Evolutionary conservation across 35 echinoderm and acorn worm species (phyloP), one percentile per base, ranked within the genome.

Genomic region (Ophiothrix spiculata): DNA sequence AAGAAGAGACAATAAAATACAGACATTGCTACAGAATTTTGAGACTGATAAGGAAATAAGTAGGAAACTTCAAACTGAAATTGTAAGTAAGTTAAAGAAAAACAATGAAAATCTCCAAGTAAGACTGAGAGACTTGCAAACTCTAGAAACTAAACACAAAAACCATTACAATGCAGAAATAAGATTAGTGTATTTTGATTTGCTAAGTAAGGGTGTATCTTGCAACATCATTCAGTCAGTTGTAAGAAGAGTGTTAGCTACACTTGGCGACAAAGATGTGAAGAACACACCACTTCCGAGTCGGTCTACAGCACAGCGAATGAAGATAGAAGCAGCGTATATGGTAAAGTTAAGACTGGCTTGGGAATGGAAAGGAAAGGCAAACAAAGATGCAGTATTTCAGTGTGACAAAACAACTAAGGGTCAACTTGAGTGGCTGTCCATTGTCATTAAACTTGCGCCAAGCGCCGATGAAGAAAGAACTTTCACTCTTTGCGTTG

Each of bases 171-270:
- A 69, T 25, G 60, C 60, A 6, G 60, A 69, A 69, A 69, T 69
- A 69, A 69, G 60, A 69, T 69, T 69, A n/a, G 60, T 69, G 25
- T 69, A 69, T n/a, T 69, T 10, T 69, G 60, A 69, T 69, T 69
- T 69, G 29, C 29, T 69, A 69, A 69, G 6, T 69, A 69, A 69
- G 60, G 60, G 60, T 69, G 60, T 69, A 69, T 69, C 60, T 12
- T 69, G 10, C 23, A 69, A 69, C 29, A 69, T 25, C 17, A 69
- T 69, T 69, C 60, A 69, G 25, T 69, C 60, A 25, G 60, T 69
- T 25, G 60, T 69, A 25, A 15, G 25, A 25, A 69, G 60, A 28
- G 60, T 69, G 2, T 28, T 69, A 25, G 60, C 17, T 25, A 69
- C 60, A 12, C 60, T 69, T 2, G 60, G 10, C 23, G 25, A 69